A percentile compares a stretch with the other conserved stretches of the same genome.
Conservation (phyloP, 2,113 vertebrate genomes). For the Ctenomys sociabilis region DNA sequence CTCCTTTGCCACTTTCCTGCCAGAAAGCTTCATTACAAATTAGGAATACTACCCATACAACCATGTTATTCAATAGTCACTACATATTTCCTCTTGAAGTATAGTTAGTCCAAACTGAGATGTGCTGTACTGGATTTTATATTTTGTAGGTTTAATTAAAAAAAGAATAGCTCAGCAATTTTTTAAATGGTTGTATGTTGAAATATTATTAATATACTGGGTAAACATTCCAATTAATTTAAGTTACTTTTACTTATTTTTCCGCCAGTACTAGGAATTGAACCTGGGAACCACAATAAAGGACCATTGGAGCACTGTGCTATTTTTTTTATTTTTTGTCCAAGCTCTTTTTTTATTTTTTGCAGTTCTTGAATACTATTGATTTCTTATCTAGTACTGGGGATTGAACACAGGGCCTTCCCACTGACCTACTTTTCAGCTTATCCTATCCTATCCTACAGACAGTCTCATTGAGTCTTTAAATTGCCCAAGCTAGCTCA, state of each 20-base stretch:
- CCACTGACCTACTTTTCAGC: not conserved
- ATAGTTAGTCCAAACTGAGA: not conserved
- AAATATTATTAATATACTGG: constrained; percentile 11
- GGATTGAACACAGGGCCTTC: not conserved
- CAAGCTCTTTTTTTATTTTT: not conserved
- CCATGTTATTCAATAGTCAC: not conserved
- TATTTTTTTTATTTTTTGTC: not conserved
- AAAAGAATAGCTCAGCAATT: constrained; percentile 33
- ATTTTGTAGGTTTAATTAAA: constrained; percentile 26
- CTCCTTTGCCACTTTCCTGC: not conserved
- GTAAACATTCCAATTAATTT: constrained; percentile 46
- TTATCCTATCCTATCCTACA: not conserved
- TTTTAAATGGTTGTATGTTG: not conserved
- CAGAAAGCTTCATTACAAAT: constrained; percentile 37
- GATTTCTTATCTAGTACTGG: not conserved
- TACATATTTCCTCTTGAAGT: not conserved
- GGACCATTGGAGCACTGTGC: not conserved
- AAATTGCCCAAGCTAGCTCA: not conserved
- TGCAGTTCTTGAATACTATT: not conserved
- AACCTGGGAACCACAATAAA: not conserved
- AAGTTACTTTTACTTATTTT: not conserved
- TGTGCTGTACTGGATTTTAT: not conserved
- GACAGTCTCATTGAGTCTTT: not conserved
- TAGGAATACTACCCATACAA: constrained; percentile 33
- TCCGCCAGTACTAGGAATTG: not conserved